Conservation (phyloP, 2,113 vertebrate genomes). For the Indicator indicator region DNA sequence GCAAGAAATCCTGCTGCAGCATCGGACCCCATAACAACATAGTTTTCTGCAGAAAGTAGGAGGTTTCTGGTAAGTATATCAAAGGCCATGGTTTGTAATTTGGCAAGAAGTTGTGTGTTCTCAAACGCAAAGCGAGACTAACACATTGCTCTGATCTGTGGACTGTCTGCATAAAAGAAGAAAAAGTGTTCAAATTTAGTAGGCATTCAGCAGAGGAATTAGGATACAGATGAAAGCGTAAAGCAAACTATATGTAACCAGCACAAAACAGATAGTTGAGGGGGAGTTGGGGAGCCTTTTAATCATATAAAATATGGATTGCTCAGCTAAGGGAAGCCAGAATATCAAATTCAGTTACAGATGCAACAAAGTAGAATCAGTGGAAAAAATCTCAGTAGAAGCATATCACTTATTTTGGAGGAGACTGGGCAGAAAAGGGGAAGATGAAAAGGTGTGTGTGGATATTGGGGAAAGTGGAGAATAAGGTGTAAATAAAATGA, state of each 20-base stretch:
- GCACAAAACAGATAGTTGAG: neutral
- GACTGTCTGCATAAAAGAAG: neutral
- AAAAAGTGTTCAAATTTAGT: neutral
- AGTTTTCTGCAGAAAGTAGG: neutral
- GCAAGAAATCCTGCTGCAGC: neutral
- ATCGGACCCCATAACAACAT: neutral
- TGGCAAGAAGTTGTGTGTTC: neutral
- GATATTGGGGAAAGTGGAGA: neutral
- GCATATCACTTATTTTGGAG: neutral
- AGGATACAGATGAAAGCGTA: neutral
- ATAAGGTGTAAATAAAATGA: neutral
- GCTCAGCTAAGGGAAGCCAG: neutral
- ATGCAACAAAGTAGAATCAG: neutral
- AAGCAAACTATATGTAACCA: neutral
- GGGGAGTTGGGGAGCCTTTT: neutral
- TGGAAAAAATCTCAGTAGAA: neutral
- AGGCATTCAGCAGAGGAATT: neutral
- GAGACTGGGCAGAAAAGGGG: rapidly evolving
- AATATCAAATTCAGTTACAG: neutral
- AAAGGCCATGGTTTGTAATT: neutral
- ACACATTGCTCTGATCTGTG: neutral
- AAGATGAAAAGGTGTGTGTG: neutral
- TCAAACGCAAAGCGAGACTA: neutral
- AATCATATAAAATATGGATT: neutral
- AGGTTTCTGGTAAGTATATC: neutral